Evolutionary conservation across 2,888 invertebrate species (phyloP).

Genomic region (Oscheius sp.): DNA sequence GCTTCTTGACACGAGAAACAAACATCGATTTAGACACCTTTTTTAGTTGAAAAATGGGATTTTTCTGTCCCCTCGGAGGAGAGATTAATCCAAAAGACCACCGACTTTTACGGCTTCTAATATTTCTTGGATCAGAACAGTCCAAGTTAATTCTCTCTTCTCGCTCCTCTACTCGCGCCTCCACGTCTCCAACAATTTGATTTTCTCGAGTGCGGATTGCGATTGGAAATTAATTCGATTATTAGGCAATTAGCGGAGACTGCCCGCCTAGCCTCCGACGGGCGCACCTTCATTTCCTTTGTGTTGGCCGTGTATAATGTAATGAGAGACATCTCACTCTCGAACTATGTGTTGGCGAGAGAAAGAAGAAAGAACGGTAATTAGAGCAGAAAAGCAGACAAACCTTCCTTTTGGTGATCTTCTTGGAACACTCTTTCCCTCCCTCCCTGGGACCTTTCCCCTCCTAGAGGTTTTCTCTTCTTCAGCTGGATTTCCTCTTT

Average conservation of each 20-base stretch:
- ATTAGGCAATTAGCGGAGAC: slow-evolving; percentile 26
- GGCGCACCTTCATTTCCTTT: slow-evolving; percentile 1
- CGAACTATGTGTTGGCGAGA: no score
- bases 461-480: no score
- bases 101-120: no score
- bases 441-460: no score
- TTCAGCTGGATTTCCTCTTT: no score
- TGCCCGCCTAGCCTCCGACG: background rate
- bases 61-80: background rate
- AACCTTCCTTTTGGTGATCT: no score
- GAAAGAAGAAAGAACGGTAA: no score
- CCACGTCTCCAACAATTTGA: slow-evolving; percentile 6
- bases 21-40: background rate
- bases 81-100: background rate
- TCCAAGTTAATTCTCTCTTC: no score
- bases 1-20: background rate
- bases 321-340: background rate
- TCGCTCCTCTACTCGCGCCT: no score
- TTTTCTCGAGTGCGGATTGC: slow-evolving; percentile 28
- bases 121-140: no score
- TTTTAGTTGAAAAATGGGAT: background rate
- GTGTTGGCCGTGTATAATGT: background rate
- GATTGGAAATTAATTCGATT: slow-evolving; percentile 32
- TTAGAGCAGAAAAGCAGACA: no score
- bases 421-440: no score